Percentiles rank a stretch among this genome's conserved stretches.
phyloP scores from a whole-genome alignment of 2,888 invertebrate species.

The Polydrusus cervinus region DNA sequence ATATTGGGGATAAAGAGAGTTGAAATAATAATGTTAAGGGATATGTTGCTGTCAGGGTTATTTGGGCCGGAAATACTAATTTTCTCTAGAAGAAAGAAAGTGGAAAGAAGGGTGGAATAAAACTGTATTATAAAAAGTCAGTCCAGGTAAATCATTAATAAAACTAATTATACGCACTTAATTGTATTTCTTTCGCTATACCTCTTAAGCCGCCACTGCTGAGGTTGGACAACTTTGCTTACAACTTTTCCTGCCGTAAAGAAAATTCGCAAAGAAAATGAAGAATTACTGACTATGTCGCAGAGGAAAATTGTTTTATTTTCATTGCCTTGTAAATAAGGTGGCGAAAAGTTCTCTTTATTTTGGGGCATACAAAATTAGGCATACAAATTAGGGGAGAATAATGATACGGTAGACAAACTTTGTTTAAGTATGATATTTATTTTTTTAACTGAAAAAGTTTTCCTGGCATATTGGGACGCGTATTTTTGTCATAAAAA shows the following conservation, averaged over 20 bases:
- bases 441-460: slow-evolving; percentile 20
- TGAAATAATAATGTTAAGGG: too few relatives aligned
- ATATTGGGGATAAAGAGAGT: too few relatives aligned
- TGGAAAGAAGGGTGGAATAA: too few relatives aligned
- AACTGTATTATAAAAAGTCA: too few relatives aligned
- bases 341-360: slow-evolving; percentile 33
- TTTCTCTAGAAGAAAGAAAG: too few relatives aligned
- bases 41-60: too few relatives aligned
- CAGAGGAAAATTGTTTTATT: slow-evolving; percentile 50
- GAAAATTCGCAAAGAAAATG: slow-evolving; percentile 56
- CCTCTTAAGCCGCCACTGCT: too few relatives aligned
- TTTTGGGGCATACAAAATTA: slow-evolving; percentile 10
- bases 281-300: slow-evolving; percentile 53
- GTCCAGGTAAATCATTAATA: too few relatives aligned
- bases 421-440: slow-evolving; percentile 11
- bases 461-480: not conserved
- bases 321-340: slow-evolving; percentile 46
- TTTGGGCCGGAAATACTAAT: too few relatives aligned
- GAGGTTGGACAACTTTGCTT: slow-evolving; percentile 50
- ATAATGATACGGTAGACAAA: slow-evolving; percentile 15
- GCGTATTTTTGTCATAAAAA: not conserved
- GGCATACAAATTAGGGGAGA: not conserved
- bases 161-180: too few relatives aligned
- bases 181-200: too few relatives aligned
- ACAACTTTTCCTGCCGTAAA: slow-evolving; percentile 52